Base-by-base conservation (phyloP, 1,140 invertebrate genomes). In the Centruroides vittatus region DNA sequence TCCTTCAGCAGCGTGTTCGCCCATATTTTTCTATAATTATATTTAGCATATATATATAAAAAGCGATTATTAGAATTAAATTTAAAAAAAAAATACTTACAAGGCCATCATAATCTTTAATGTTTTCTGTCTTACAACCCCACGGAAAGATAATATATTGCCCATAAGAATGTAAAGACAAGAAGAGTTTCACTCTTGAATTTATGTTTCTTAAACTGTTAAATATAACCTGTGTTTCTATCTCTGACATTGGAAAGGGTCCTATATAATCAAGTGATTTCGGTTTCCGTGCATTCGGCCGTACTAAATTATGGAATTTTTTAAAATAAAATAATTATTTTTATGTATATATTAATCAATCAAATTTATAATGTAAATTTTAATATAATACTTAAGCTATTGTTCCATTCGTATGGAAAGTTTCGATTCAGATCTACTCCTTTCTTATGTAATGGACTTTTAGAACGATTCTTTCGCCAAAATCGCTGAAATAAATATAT, bases 101-200 rank as follows among this genome's bases (percentile, higher is more conserved):
- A 35, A 79, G 68, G n/a, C 70, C 66, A n/a, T 72, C 67, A 64
- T 77, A 76, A 60, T 78, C 76, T 9, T 69, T 55, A 41, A 79
- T 8, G 12, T 74, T 60, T 4, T 67, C 51, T 11, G 57, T 62
- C 59, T 82, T 83, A 68, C 80, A 85, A 35, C 85, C 86, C 81
- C 84, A 88, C n/a, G 85, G 85, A 67, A 85, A 84, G 5, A 88
- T 61, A 64, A 65, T 67, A 34, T 67, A 47, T 48, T 69, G 68
- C 0, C 64, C 66, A 52, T 69, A 69, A 0, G 68, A 65, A 57
- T 70, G 68, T 2, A 69, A 48, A 4, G 66, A 60, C 48, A 70
- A 51, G 35, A 55, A 70, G 3, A 58, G 59, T 46, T 64, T 65
- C 10, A 68, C 34, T 35, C 51, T 57, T 4, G 46, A 10, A 50